Evolutionary conservation across 2,888 invertebrate species (phyloP), one percentile per base, ranked within the genome.

Genomic region (Calliopum simillimum): DNA sequence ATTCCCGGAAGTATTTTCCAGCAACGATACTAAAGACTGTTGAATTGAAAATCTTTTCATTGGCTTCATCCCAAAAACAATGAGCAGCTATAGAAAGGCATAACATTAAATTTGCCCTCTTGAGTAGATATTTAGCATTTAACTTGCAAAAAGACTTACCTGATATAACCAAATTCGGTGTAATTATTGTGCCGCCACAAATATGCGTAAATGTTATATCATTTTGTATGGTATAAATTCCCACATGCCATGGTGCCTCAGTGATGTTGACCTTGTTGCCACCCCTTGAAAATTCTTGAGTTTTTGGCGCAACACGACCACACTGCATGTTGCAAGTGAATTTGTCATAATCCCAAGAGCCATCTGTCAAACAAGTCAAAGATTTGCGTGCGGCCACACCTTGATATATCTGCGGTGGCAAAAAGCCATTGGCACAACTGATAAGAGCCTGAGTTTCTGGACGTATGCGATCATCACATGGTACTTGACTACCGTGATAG

Each of bases 1-100:
- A 74, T 6, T 74, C 74, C 2, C 73, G 70, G 0, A 49, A 70
- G 51, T 59, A 73, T 49, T 77, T 76, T 3, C 78, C 79, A 65
- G 76, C 79, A 12, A 71, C 76, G 0, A 79, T 63, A n/a, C 66
- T 11, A 25, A 59, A 77, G 5, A 69, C 23, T 8, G 66, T 58
- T n/a, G 62, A 70, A 33, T 70, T 70, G 47, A 68, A 69, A 1
- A 53, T 8, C 4, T 25, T 68, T 16, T 16, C 23, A 13, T 49
- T 73, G 19, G 64, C 68, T 14, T 23, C 64, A 59, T 78, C 74
- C 76, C 76, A 77, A 67, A 80, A 77, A 25, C 80, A 80, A 71
- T 79, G 79, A 0, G 79, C 78, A 41, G 76, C 77, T 74, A 70
- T 23, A 72, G 8, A 5, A 13, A 14, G n/a, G n/a, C n/a, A n/a